Conservation (phyloP, 2,113 vertebrate species). For the Todiramphus saurophagus region DNA sequence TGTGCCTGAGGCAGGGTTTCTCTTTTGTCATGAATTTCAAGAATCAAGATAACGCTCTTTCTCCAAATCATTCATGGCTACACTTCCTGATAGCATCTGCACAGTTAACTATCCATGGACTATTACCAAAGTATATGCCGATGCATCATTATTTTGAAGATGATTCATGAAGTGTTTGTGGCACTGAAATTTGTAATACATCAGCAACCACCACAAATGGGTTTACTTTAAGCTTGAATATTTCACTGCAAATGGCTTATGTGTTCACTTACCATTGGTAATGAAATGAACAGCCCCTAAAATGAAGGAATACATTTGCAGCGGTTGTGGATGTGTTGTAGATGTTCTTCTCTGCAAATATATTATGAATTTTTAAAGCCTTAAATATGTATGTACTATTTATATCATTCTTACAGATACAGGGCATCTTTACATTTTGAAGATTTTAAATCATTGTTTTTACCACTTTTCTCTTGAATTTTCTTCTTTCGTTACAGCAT, state of each 20-base stretch:
- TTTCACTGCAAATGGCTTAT: constrained; percentile 47
- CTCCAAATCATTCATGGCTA: neutral
- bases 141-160: neutral
- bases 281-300: constrained; percentile 36
- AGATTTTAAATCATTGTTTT: neutral
- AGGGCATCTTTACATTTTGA: constrained; percentile 31
- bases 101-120: neutral
- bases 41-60: neutral
- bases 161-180: neutral
- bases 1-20: neutral
- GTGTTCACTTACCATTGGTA: constrained; percentile 42
- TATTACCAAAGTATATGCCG: neutral
- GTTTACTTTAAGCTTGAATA: neutral
- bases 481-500: neutral
- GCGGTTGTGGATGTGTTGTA: neutral
- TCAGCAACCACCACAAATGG: neutral
- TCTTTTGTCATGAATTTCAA: neutral
- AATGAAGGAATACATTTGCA: constrained; percentile 17
- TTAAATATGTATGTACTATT: constrained; percentile 26
- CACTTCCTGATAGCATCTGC: neutral
- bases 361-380: neutral
- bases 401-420: constrained; percentile 45
- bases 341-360: neutral
- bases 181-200: neutral
- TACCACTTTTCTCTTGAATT: neutral